Percentiles rank a stretch among this genome's conserved stretches.
phyloP scores from a whole-genome alignment of 2,113 vertebrate species.

The Ameiurus melas region DNA sequence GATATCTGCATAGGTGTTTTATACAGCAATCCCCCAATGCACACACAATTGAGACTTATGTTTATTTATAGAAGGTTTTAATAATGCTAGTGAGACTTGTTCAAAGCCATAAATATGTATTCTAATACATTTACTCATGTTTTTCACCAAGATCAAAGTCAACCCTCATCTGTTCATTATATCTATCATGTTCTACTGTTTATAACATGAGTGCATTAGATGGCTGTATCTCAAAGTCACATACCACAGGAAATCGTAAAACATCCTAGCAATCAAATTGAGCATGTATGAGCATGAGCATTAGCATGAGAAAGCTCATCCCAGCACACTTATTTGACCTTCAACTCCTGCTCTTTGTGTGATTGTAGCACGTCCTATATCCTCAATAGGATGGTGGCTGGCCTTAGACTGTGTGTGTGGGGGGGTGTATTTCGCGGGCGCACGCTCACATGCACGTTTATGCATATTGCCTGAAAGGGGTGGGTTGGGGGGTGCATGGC shows the following conservation, averaged over 20 bases:
- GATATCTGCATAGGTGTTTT: background rate
- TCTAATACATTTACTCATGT: background rate
- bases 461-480: constrained; percentile 35
- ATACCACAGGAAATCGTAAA: constrained; percentile 15
- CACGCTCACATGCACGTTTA: background rate
- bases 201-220: too few species aligned
- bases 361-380: constrained; percentile 53
- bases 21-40: background rate
- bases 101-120: background rate
- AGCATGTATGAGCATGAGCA: constrained; percentile 52
- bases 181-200: background rate
- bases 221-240: background rate
- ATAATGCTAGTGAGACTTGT: background rate
- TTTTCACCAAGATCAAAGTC: background rate
- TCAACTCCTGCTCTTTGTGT: constrained; percentile 76
- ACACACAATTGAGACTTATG: background rate
- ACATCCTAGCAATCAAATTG: constrained; percentile 11
- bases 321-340: constrained; percentile 85
- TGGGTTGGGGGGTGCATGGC: background rate
- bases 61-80: background rate
- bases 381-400: constrained; percentile 15
- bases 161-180: background rate
- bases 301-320: constrained; percentile 86
- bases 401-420: background rate
- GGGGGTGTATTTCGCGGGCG: background rate